Evolutionary conservation across 2,888 invertebrate genomes (phyloP), one percentile per base, ranked within the genome.

Genomic region (Megastigmus dorsalis): DNA sequence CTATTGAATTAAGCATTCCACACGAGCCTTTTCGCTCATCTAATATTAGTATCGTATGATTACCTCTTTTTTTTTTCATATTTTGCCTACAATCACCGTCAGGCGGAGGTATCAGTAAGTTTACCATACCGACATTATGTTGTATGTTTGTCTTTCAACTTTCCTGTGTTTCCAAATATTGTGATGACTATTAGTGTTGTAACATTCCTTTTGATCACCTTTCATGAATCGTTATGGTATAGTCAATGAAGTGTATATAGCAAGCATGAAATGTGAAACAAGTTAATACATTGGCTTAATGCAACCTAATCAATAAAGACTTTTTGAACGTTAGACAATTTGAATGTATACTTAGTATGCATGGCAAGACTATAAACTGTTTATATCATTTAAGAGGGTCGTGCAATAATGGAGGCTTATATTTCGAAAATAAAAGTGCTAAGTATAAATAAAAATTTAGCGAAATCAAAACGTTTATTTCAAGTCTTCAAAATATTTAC

Each of bases 61-160:
- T 50, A 65, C 60, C 30, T 74, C 79, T 80, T 81, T 80, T 82
- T n/a, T 78, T 81, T 81, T 79, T 82, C 80, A 82, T 83, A 80
- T 82, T 83, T 83, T 83, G 82, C 82, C 82, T 82, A 82, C 84
- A 82, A 82, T 63, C 82, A 80, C 76, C 82, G 77, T 78, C 85
- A 85, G 85, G 85, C 84, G 83, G 85, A 85, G 81, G 84, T 85
- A 79, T 84, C 85, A 82, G 85, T 85, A 85, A 85, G 85, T 85
- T 83, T 80, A 78, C 75, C 79, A 81, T 79, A 74, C 76, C 74
- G 59, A 70, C 66, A 71, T 68, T 76, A 54, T 74, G 74, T 68
- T 77, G 77, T 74, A 77, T 63, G 70, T 71, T 74, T 75, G 68
- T 72, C 23, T 75, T 68, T 55, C 28, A 41, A 60, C 28, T 50